phyloP scores from a whole-genome alignment of 2,113 vertebrate genomes.

The Furnarius figulus region DNA sequence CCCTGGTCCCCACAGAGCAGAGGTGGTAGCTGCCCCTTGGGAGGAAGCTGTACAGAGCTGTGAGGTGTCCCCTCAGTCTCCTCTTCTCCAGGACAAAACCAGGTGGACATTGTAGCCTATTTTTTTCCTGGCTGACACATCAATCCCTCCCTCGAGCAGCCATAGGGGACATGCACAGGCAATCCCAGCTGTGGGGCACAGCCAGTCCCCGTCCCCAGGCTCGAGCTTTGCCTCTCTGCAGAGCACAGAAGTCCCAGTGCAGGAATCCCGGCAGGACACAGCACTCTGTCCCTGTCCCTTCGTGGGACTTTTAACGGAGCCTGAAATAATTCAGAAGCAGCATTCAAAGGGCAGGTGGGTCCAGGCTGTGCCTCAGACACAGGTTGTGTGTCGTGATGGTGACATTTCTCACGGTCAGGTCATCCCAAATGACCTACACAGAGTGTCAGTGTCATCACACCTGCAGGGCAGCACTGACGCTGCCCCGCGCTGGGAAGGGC shows the following conservation, averaged over 20 bases:
- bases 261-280: background rate
- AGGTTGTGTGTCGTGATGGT: accelerated
- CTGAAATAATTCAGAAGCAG: background rate
- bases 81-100: background rate
- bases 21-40: background rate
- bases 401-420: accelerated
- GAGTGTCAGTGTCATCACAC: background rate
- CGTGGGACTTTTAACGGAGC: accelerated
- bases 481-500: background rate
- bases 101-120: background rate
- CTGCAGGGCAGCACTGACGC: background rate
- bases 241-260: background rate
- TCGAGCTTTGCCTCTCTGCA: no score
- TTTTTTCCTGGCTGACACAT: no score
- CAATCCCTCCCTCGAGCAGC: no score
- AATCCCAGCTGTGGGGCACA: no score
- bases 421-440: background rate
- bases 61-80: background rate
- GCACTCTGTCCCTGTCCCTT: accelerated
- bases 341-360: no score
- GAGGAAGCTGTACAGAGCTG: background rate
- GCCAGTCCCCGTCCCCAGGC: no score
- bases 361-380: accelerated
- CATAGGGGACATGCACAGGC: no score
- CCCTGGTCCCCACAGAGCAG: background rate